Evolutionary conservation across 1,140 invertebrate genomes (phyloP).

Genomic region (Palaemon carinicauda): DNA sequence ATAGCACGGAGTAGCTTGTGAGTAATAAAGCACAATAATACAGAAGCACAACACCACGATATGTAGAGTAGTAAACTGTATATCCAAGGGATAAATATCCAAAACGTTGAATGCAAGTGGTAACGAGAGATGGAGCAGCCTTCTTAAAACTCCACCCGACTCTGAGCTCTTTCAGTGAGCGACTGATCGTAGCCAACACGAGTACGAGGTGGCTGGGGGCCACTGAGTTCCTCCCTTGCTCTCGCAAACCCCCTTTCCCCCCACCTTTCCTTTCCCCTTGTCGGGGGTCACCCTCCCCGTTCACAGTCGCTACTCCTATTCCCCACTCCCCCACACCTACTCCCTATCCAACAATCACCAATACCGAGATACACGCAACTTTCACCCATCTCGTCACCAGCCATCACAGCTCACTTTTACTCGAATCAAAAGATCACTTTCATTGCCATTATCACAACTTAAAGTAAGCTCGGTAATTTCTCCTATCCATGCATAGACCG

Average conservation of each 20-base stretch:
- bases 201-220: slow-evolving; percentile 16
- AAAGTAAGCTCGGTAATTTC: slow-evolving; percentile 5
- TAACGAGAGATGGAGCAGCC: slow-evolving; percentile 3
- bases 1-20: neutral
- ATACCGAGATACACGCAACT: slow-evolving; percentile 39
- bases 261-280: neutral
- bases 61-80: neutral
- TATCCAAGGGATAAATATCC: slow-evolving; percentile 15
- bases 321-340: neutral
- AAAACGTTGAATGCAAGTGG: neutral
- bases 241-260: too few species aligned
- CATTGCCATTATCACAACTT: slow-evolving; percentile 41
- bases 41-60: too few species aligned
- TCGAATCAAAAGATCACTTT: slow-evolving; percentile 40
- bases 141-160: slow-evolving; percentile 13
- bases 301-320: neutral
- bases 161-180: slow-evolving; percentile 48
- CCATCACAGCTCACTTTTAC: slow-evolving; percentile 45
- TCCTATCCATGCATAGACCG: neutral
- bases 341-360: slow-evolving; percentile 16
- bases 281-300: neutral
- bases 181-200: slow-evolving; percentile 31
- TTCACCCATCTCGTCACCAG: slow-evolving; percentile 38
- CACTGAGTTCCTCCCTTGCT: neutral
- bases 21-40: neutral